Evolutionary conservation across 2,888 invertebrate species (phyloP), one percentile per base, ranked within the genome.

Genomic region (Bugulina stolonifera): DNA sequence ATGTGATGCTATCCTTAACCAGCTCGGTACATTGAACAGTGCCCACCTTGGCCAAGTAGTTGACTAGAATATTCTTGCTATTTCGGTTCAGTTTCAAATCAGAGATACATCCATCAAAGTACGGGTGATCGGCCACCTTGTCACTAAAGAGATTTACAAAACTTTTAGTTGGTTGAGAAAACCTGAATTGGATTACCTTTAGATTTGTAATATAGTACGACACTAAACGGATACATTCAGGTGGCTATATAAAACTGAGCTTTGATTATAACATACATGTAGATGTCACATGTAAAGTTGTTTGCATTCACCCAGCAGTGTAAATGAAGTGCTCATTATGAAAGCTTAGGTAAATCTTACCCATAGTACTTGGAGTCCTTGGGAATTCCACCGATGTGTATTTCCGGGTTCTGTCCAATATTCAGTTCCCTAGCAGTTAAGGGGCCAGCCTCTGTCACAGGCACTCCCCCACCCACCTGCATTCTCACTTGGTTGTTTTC

Each of bases 101-200:
- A 76, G 93, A 90, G 73, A 98, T 91, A 81, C 98, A 98, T 0
- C 98, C 98, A 78, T 96, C 94, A 83, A 96, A 96, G 74, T 70
- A 70, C 18, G 79, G 91, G 91, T 69, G 52, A n/a, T 10, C 25
- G 10, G 52, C 52, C 18, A 70, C 10, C 14, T 2, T 14, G 10
- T 18, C 18, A n/a, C 64, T 64, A 64, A 22, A 64, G 32, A 5
- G n/a, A 57, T n/a, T n/a, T n/a, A n/a, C n/a, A n/a, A n/a, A n/a
- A n/a, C n/a, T n/a, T n/a, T n/a, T n/a, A n/a, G n/a, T n/a, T n/a
- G n/a, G n/a, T n/a, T n/a, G n/a, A n/a, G n/a, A n/a, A n/a, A n/a
- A n/a, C n/a, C n/a, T n/a, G n/a, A n/a, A n/a, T n/a, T n/a, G n/a
- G n/a, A n/a, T n/a, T n/a, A n/a, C n/a, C n/a, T n/a, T n/a, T n/a